These are phyloP conservation scores for Bibio marci DNA, from an alignment of 2,888 invertebrate genomes.

Conservation along the genomic window DNA sequence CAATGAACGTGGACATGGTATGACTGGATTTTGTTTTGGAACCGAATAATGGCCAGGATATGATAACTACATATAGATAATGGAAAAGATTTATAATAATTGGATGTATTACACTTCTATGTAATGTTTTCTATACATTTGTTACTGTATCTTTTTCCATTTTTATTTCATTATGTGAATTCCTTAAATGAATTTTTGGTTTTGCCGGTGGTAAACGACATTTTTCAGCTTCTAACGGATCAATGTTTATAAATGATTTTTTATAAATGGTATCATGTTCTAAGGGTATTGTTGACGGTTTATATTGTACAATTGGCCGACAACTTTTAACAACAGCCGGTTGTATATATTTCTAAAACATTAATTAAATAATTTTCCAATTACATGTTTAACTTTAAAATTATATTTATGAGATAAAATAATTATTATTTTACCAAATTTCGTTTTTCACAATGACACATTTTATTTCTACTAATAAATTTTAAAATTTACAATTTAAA, in stretches of 20 bases:
- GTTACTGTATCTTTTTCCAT: slow-evolving; percentile 36
- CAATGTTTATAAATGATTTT: slow-evolving; percentile 41
- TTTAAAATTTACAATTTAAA: too few relatives aligned
- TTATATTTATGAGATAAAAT: too few relatives aligned
- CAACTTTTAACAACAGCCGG: slow-evolving; percentile 21
- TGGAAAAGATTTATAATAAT: not conserved
- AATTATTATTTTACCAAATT: too few relatives aligned
- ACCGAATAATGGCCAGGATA: slow-evolving; percentile 21
- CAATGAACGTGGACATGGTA: slow-evolving; percentile 18
- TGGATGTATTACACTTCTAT: not conserved
- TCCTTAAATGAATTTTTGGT: slow-evolving; percentile 28
- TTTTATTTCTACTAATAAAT: too few relatives aligned
- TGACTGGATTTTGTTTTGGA: slow-evolving; percentile 18
- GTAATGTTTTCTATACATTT: too few relatives aligned
- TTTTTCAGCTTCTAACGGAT: slow-evolving; percentile 16
- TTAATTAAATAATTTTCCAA: not conserved
- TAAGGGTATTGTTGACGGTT: slow-evolving; percentile 38
- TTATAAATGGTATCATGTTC: slow-evolving; percentile 46
- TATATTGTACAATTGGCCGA: slow-evolving; percentile 25
- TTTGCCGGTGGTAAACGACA: slow-evolving; percentile 26
- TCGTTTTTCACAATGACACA: too few relatives aligned
- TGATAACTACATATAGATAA: slow-evolving; percentile 16
- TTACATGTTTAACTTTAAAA: too few relatives aligned
- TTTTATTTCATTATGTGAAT: slow-evolving; percentile 31
- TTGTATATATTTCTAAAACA: slow-evolving; percentile 19